Percentiles rank a stretch among this genome's conserved stretches.
These are phyloP conservation scores for Xiphias gladius DNA, from an alignment of 2,113 vertebrate species.

Conservation along the genomic window DNA sequence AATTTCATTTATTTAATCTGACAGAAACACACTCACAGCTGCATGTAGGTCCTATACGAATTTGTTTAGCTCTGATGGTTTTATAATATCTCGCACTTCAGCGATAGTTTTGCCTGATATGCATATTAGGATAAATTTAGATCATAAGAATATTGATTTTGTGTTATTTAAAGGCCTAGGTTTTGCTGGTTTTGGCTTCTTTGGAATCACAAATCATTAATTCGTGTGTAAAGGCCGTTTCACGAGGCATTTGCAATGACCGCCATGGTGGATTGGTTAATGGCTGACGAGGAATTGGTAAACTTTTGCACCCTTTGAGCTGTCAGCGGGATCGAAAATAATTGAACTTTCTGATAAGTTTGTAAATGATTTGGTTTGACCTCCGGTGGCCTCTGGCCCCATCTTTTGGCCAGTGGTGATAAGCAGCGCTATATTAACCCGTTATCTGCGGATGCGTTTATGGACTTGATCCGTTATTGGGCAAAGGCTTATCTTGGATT, in stretches of 20 bases:
- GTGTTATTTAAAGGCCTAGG: not conserved
- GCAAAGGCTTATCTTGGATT: constrained; percentile 5
- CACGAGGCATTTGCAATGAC: constrained; percentile 17
- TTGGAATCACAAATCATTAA: not conserved
- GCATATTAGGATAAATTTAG: not conserved
- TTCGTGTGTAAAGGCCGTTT: constrained; percentile 16
- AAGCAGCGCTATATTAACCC: not conserved
- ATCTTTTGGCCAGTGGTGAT: constrained; percentile 76
- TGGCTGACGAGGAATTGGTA: constrained; percentile 86
- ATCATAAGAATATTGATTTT: not conserved
- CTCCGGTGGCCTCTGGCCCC: constrained; percentile 87
- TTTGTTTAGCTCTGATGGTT: not conserved
- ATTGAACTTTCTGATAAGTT: constrained; percentile 95
- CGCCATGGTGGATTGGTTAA: constrained; percentile 72
- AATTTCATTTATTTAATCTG: not conserved
- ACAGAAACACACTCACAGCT: not conserved
- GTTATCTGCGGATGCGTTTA: constrained; percentile 4
- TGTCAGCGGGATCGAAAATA: constrained; percentile 91
- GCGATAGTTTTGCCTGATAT: not conserved
- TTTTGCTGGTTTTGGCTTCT: not conserved
- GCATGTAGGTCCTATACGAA: not conserved
- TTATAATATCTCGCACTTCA: not conserved
- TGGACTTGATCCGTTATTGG: not conserved
- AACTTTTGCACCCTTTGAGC: constrained; percentile 93
- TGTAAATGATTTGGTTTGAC: constrained; percentile 95